Evolutionary conservation across 2,888 invertebrate genomes (phyloP).

Genomic region (Anagyrus pseudococci): DNA sequence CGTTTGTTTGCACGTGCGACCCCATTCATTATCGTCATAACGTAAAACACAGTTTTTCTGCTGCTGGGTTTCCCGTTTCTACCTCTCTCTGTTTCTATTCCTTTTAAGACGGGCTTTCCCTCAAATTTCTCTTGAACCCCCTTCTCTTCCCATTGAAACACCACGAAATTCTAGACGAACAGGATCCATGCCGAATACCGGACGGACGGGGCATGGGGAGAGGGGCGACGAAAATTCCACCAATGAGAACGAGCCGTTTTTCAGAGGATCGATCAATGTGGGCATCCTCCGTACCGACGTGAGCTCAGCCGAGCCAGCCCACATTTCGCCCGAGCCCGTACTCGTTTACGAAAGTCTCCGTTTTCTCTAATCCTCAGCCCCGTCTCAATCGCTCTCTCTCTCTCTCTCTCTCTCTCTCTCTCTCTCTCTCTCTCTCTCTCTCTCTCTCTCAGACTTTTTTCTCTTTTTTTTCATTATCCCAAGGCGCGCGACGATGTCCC

Average conservation of each 20-base stretch:
- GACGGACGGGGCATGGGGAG: slow-evolving; percentile 16
- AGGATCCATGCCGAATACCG: slow-evolving; percentile 45
- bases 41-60: slow-evolving; percentile 14
- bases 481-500: slow-evolving; percentile 32
- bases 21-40: slow-evolving; percentile 21
- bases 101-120: not conserved
- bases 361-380: slow-evolving; percentile 37
- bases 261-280: slow-evolving; percentile 59
- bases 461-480: slow-evolving; percentile 14
- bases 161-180: slow-evolving; percentile 37
- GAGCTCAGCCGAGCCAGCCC: slow-evolving; percentile 45
- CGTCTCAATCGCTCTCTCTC: too few species aligned
- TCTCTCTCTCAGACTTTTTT: slow-evolving; percentile 23
- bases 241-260: slow-evolving; percentile 54
- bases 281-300: slow-evolving; percentile 56
- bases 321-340: slow-evolving; percentile 17
- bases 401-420: too few species aligned
- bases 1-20: not conserved
- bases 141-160: not conserved
- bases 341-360: slow-evolving; percentile 8
- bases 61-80: slow-evolving; percentile 33
- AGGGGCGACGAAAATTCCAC: slow-evolving; percentile 47
- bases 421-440: too few species aligned
- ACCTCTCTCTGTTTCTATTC: slow-evolving; percentile 13
- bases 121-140: not conserved